Evolutionary conservation across 1,140 invertebrate genomes (phyloP), one percentile per base, ranked within the genome.

Genomic region (Scaptomyza graminum): DNA sequence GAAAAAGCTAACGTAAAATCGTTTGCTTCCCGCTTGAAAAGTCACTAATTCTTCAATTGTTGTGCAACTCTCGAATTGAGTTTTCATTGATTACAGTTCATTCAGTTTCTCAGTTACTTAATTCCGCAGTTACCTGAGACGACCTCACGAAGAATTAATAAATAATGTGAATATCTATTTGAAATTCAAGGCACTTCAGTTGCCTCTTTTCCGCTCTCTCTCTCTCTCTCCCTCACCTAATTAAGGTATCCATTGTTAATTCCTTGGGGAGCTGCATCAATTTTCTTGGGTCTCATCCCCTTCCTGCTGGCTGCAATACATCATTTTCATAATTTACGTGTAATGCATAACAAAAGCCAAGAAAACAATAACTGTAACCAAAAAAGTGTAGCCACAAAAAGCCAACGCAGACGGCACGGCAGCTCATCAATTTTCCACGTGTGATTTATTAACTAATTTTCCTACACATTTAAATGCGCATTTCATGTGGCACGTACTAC

Each of bases 371-470:
- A 87, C 52, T 76, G 67, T 70, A 82, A 34, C 31, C 31, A 9
- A 34, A 34, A 34, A 18, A 66, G 28, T 18, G 52, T 46, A 51
- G 63, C 60, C 54, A 31, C 60, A 63, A 74, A 74, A 60, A 56
- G 56, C 55, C 52, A 34, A 41, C 50, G 22, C 65, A 73, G 78
- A 88, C 75, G 83, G 72, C 73, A 88, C 75, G 83, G 72, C 73
- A 88, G 78, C 83, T 88, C 83, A 88, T 88, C 83, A 88, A 88
- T 88, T 88, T 83, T 79, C 76, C 73, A 83, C 79, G 69, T 88
- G 83, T 88, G 83, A 88, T 88, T 88, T 88, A 88, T 88, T 83
- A 89, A 88, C 83, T 88, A 89, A 88, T 88, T 88, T 88, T 78
- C 73, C 76, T 70, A 77, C 79, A 77, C 79, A 88, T 85, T 85